Base-by-base conservation (phyloP, 2,888 invertebrate genomes). In the Neoscelio sp. region DNA sequence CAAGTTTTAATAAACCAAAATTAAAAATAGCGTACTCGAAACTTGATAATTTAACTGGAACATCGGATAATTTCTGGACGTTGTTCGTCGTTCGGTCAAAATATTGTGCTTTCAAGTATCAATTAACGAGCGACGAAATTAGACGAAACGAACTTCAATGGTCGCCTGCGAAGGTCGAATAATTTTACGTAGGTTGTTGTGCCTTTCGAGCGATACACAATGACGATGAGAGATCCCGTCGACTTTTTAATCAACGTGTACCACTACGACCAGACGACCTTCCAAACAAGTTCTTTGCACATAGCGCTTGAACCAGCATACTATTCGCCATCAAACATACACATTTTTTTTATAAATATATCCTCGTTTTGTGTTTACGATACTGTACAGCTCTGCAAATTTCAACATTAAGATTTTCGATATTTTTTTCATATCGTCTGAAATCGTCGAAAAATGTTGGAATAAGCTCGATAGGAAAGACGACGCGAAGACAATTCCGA, bases 221-320 rank as follows among this genome's bases (percentile, higher is more conserved):
- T 62, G 54, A 73, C 38, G 71, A 15, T 44, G 38, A 44, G 28
- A 40, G 71, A 71, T 71, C 10, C 44, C 54, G 67, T 67, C 54
- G 54, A 67, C 54, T 67, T 67, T 67, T 67, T 67, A 68, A 68
- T 68, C 68, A 68, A 58, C 58, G 48, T 38, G 56, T 48, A 68
- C 68, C 46, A 70, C 67, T 64, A 42, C 78, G 77, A 81, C 84
- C 84, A 60, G 82, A 74, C 80, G 82, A 80, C 85, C 85, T 84
- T 84, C 84, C 77, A 82, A 84, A 85, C 85, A 78, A 70, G 82
- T 85, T 84, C 78, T 78, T 70, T 67, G 50, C 46, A 46, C 26
- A 13, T 30, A 20, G 42, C 30, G 54, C 54, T 67, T 23, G 15
- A 54, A 54, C 20, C 23, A 54, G 54, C 44, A 33, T 50, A 54